phyloP scores from a whole-genome alignment of 1,140 invertebrate species.

The Metopolophium dirhodum region DNA sequence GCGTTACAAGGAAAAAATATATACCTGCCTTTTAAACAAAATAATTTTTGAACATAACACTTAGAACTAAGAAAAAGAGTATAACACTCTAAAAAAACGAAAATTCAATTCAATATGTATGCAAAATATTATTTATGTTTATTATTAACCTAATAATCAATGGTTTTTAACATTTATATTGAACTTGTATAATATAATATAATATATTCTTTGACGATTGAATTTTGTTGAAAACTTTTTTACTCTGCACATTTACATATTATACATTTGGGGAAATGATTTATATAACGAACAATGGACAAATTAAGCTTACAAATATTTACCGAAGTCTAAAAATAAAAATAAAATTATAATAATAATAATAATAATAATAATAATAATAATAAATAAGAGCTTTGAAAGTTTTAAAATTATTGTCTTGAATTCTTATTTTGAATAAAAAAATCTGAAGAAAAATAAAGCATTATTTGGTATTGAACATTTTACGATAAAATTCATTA shows the following conservation, averaged over 20 bases:
- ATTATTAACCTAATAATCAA: no score
- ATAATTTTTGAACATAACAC: no score
- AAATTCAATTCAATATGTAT: neutral
- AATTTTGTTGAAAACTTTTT: neutral
- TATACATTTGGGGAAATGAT: neutral
- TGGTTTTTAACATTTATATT: neutral
- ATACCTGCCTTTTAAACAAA: neutral
- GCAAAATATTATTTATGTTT: neutral
- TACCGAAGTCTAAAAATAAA: neutral
- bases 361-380: no score
- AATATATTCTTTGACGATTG: neutral
- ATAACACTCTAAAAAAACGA: neutral
- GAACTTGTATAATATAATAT: neutral
- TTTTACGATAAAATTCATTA: neutral
- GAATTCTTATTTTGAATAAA: neutral
- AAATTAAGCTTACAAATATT: slow-evolving; percentile 25
- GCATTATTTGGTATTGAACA: neutral
- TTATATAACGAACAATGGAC: neutral
- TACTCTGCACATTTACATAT: neutral
- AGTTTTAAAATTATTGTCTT: slow-evolving; percentile 38
- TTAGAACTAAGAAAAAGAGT: no score
- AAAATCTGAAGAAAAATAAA: slow-evolving; percentile 23
- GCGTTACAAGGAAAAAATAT: no score
- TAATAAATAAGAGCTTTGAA: neutral
- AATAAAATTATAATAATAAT: neutral